A percentile compares a stretch with the other conserved stretches of the same genome.
Conservation (phyloP, 92 coral and sea anemone genomes). For the Parazoanthus atlanticus region DNA sequence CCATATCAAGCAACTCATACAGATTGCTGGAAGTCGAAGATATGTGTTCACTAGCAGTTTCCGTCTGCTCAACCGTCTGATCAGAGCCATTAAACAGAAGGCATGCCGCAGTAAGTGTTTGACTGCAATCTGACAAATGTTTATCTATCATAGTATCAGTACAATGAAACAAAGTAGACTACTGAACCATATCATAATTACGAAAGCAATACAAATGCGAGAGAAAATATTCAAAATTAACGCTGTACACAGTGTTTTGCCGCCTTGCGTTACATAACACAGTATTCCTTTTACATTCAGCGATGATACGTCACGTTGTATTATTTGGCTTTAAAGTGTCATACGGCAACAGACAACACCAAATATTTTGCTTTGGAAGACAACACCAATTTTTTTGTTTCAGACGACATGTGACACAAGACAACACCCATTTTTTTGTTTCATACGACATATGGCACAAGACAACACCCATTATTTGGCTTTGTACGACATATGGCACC, state of each 20-base stretch:
- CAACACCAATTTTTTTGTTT: no score
- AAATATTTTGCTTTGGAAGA: not conserved
- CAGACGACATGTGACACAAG: no score
- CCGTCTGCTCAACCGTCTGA: conserved; percentile 59
- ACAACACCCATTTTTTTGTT: no score
- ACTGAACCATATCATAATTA: not conserved
- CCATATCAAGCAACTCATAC: conserved; percentile 56
- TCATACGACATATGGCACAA: no score
- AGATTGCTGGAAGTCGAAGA: conserved; percentile 71
- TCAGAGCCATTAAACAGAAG: conserved; percentile 63
- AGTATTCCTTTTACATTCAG: not conserved
- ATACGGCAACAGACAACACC: no score
- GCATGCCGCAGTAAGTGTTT: conserved; percentile 63
- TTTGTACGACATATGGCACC: no score
- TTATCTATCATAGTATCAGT: not conserved
- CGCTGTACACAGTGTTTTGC: not conserved
- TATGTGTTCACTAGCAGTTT: conserved; percentile 72
- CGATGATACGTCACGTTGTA: not conserved
- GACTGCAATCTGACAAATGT: not conserved
- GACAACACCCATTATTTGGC: no score
- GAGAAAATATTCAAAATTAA: not conserved
- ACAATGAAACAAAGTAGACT: not conserved
- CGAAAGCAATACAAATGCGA: not conserved
- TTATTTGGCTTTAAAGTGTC: not conserved
- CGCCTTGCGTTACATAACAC: not conserved